phyloP scores from a whole-genome alignment of 2,797 vertebrate species.

The Acestrorhynchus altus region DNA sequence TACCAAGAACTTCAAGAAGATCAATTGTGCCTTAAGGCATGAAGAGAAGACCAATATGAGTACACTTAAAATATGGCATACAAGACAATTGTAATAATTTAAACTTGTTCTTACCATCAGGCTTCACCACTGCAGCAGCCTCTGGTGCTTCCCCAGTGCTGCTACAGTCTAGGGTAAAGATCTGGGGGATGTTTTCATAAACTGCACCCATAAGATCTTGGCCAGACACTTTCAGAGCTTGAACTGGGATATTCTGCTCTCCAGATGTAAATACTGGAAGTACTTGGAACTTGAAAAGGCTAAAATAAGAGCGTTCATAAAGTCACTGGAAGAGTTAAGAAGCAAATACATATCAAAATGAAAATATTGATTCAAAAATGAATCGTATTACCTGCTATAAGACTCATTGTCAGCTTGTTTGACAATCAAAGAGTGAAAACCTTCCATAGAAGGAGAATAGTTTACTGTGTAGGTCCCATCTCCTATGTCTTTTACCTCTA shows the following conservation, averaged over 20 bases:
- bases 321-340: neutral
- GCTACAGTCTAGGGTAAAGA: neutral
- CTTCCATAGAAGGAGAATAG: constrained; percentile 42
- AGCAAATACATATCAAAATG: no score
- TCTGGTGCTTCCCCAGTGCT: neutral
- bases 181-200: neutral
- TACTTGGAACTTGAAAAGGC: neutral
- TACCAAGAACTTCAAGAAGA: neutral
- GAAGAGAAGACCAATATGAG: neutral
- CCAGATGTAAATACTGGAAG: neutral
- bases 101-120: neutral
- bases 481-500: neutral
- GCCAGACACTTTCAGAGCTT: neutral
- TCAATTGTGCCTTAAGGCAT: neutral
- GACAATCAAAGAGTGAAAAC: neutral
- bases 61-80: neutral
- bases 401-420: neutral
- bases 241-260: neutral
- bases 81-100: neutral
- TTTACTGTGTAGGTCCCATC: constrained; percentile 31
- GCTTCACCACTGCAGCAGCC: neutral
- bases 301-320: neutral
- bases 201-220: neutral
- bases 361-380: neutral
- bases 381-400: neutral